Base-by-base conservation (phyloP, 2,888 invertebrate species). In the Ypsolopha scabrella region DNA sequence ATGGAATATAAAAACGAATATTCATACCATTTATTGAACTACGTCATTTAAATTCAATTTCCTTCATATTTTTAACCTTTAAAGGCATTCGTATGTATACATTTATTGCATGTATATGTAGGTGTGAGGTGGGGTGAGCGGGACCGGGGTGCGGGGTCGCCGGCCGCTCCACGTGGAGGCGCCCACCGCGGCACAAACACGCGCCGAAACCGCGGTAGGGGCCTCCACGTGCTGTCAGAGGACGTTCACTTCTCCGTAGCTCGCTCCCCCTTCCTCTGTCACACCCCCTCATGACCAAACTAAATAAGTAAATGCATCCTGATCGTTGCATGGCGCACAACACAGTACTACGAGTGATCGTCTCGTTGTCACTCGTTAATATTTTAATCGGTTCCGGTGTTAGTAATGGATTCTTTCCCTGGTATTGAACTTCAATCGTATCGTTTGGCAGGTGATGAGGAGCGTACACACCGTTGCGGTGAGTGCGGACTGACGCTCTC, bases 401-500 rank as follows among this genome's bases (percentile, higher is more conserved):
- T 49, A 13, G 62, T 58, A 65, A 74, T 74, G 75, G 67, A 69
- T 56, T 60, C 67, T 51, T 54, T 66, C 58, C 52, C 62, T 51
- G 54, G 56, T 61, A 65, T 68, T 73, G 65, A 74, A 65, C 56
- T 68, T 57, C 65, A 67, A 54, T 61, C 65, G 56, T 70, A 63
- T 76, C 70, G 62, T 73, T 53, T 58, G 52, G 55, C 82, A 89
- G 89, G 81, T 81, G 89, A 68, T 68, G 86, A 83, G 57, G 85
- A 83, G 65, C 80, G 83, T 53, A 72, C 70, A 48, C 81, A 86
- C 60, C 83, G 86, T 79, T 94, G 93, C 70, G 88, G 90, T 50
- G 89, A 92, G 66, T 93, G 93, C 67, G 91, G 91, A 56, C 90
- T 93, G 80, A 90, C 88, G 54, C 93, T 94, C 64, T 90, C 91